phyloP scores from a whole-genome alignment of 2,797 vertebrate genomes.

The Anisognathus igniventris region DNA sequence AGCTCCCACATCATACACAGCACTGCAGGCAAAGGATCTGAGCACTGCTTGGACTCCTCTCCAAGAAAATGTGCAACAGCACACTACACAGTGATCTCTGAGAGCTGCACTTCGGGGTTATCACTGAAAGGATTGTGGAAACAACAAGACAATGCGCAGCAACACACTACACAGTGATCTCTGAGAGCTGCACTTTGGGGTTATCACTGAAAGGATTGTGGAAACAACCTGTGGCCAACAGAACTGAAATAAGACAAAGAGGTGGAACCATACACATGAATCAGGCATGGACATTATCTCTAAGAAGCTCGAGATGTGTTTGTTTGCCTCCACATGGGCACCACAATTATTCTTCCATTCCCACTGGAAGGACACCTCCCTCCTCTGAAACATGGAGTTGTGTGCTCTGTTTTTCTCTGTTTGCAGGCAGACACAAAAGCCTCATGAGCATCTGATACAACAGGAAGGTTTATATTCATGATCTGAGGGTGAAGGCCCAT shows the following conservation, averaged over 20 bases:
- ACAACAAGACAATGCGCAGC: neutral
- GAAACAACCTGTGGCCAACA: neutral
- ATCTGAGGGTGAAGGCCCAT: neutral
- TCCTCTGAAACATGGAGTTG: accelerated
- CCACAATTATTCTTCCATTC: neutral
- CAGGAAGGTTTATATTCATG: neutral
- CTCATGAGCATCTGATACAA: neutral
- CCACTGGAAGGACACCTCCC: neutral
- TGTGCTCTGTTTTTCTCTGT: neutral
- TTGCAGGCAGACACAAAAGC: neutral
- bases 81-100: no score
- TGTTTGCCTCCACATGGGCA: neutral
- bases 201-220: neutral
- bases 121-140: neutral
- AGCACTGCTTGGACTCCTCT: neutral
- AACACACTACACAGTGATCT: neutral
- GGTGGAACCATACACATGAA: neutral
- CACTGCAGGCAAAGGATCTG: neutral
- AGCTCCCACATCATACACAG: neutral
- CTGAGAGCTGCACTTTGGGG: neutral
- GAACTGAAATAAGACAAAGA: neutral
- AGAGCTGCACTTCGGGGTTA: no score
- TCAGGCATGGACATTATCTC: neutral
- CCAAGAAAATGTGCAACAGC: neutral
- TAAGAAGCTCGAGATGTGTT: neutral